Evolutionary conservation across 1,140 invertebrate species (phyloP).

Genomic region (Euwallacea fornicatus): DNA sequence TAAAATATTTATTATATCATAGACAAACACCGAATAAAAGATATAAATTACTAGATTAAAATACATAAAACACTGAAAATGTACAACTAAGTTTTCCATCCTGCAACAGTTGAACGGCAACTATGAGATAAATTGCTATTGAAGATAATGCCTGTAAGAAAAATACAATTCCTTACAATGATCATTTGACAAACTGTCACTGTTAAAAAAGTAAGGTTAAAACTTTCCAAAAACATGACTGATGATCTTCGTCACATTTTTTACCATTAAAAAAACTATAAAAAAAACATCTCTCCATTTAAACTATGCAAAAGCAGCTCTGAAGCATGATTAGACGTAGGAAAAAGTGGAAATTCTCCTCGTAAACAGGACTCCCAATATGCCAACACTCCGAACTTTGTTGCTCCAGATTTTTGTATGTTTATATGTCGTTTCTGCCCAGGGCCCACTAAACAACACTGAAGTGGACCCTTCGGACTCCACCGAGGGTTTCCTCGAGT

Average conservation of each 20-base stretch:
- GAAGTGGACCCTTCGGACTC: slow-evolving; percentile 10
- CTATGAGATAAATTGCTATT: slow-evolving; percentile 42
- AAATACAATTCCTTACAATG: neutral
- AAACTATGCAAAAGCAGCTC: too few species aligned
- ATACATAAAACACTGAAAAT: neutral
- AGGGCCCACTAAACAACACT: slow-evolving; percentile 6
- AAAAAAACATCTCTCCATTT: too few species aligned
- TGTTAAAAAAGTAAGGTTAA: too few species aligned
- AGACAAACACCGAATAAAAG: neutral
- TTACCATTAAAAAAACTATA: too few species aligned
- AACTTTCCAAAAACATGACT: too few species aligned
- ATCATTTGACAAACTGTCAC: too few species aligned
- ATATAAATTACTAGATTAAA: neutral
- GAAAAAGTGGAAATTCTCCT: slow-evolving; percentile 39
- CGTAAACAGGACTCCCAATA: slow-evolving; percentile 21
- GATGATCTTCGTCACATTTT: too few species aligned
- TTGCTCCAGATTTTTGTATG: slow-evolving; percentile 18
- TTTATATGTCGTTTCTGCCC: slow-evolving; percentile 2
- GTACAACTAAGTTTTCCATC: slow-evolving; percentile 11
- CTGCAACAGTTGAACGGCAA: slow-evolving; percentile 38
- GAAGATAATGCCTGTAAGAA: slow-evolving; percentile 42
- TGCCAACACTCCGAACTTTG: slow-evolving; percentile 24
- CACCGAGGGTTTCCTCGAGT: slow-evolving; percentile 49
- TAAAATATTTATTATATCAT: too few species aligned
- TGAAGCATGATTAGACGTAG: slow-evolving; percentile 44